Percentiles rank a stretch among this genome's conserved stretches.
phyloP scores from a whole-genome alignment of 2,797 vertebrate species.

The Pseudopleuronectes americanus region DNA sequence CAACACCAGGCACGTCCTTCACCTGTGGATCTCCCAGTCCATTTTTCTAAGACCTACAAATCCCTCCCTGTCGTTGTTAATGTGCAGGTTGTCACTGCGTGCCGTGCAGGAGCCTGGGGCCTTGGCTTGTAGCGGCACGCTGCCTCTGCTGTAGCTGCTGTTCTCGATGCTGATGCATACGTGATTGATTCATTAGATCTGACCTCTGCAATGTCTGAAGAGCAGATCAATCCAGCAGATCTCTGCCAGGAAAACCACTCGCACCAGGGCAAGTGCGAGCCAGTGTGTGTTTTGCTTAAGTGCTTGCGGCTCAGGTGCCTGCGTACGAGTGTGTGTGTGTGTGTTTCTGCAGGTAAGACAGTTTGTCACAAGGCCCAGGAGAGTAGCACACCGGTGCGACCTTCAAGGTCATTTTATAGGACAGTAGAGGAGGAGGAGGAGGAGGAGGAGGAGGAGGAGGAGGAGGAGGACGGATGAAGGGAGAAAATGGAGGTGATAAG shows the following conservation, averaged over 20 bases:
- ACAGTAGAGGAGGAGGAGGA: constrained; percentile 37
- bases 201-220: constrained; percentile 73
- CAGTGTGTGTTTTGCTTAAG: constrained; percentile 20
- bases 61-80: constrained; percentile 33
- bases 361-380: constrained; percentile 56
- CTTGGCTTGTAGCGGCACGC: constrained; percentile 36
- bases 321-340: constrained; percentile 17
- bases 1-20: constrained; percentile 23
- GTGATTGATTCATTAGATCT: constrained; percentile 76
- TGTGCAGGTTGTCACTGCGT: constrained; percentile 44
- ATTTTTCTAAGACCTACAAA: constrained; percentile 36
- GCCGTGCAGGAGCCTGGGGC: constrained; percentile 42
- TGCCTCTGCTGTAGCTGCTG: constrained; percentile 22
- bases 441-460: constrained; percentile 29
- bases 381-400: constrained; percentile 45
- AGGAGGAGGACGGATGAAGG: constrained; percentile 2
- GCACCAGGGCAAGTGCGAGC: constrained; percentile 10
- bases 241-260: constrained; percentile 55
- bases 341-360: constrained; percentile 56
- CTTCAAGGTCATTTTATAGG: constrained; percentile 76
- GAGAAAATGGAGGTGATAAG: constrained; percentile 19
- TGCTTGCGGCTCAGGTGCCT: constrained; percentile 1
- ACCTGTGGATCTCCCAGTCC: constrained; percentile 25
- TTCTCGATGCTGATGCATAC: constrained; percentile 63
- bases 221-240: constrained; percentile 67